These are phyloP conservation scores for Coptodon rendalli DNA, from an alignment of 2,113 vertebrate species.

Conservation along the genomic window DNA sequence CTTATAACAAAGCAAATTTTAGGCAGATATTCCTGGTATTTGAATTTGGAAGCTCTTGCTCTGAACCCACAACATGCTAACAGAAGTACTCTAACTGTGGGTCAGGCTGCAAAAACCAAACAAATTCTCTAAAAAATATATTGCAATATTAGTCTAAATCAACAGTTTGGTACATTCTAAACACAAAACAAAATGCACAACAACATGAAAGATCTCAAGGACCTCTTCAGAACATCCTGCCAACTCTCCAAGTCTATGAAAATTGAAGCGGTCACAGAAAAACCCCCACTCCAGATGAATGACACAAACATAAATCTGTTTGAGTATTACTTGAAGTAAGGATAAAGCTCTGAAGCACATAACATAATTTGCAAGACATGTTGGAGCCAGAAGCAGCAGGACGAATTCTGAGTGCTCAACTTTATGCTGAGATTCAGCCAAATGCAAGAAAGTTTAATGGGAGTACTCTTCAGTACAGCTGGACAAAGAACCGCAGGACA, in stretches of 20 bases:
- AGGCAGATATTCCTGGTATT: neutral
- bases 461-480: neutral
- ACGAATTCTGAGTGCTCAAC: neutral
- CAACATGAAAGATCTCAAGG: neutral
- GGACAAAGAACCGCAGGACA: neutral
- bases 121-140: neutral
- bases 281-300: neutral
- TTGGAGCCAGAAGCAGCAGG: neutral
- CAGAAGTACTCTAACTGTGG: neutral
- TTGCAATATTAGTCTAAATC: neutral
- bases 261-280: neutral
- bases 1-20: neutral
- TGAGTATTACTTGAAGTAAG: neutral
- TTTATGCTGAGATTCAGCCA: neutral
- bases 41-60: neutral
- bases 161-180: neutral
- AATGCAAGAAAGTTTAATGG: neutral
- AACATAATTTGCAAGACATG: neutral
- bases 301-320: neutral
- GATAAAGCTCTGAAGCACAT: neutral
- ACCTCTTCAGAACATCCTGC: neutral
- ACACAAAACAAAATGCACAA: neutral
- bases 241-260: neutral
- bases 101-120: neutral
- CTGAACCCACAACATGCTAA: neutral